These are phyloP conservation scores for Carettochelys insculpta DNA, from an alignment of 2,113 vertebrate genomes.

Conservation along the genomic window DNA sequence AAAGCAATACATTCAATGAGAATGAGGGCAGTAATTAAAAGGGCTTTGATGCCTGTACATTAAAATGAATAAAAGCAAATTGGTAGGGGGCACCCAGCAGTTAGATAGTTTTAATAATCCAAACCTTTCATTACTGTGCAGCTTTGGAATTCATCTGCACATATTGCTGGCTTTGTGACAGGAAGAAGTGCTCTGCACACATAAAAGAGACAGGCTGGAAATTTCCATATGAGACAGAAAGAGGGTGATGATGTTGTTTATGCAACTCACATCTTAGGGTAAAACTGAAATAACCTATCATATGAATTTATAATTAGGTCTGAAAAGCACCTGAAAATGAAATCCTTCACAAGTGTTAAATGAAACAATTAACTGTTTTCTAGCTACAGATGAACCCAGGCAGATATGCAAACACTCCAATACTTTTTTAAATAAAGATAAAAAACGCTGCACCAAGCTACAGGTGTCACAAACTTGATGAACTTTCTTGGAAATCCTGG, in stretches of 20 bases:
- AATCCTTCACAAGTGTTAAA: not conserved
- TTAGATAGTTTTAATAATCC: not conserved
- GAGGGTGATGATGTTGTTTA: constrained; percentile 9
- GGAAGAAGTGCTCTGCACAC: not conserved
- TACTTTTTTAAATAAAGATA: not conserved
- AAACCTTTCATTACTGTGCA: not conserved
- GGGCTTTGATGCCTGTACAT: not conserved
- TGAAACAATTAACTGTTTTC: not conserved
- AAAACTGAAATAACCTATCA: constrained; percentile 5
- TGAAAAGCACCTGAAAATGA: not conserved
- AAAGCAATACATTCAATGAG: not conserved
- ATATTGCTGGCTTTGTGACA: constrained; percentile 1
- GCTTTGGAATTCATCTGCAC: not conserved
- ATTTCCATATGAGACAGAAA: constrained; percentile 46
- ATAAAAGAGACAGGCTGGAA: constrained; percentile 40
- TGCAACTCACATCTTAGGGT: constrained; percentile 31
- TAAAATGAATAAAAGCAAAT: not conserved
- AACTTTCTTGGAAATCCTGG: not conserved
- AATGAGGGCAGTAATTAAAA: not conserved
- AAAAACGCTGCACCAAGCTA: not conserved
- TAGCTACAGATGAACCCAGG: not conserved
- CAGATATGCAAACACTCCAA: not conserved
- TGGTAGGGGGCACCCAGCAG: accelerated
- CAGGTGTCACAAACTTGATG: not conserved
- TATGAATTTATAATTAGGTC: constrained; percentile 5